Evolutionary conservation across 2,888 invertebrate genomes (phyloP).

Genomic region (Drosophila falleni): DNA sequence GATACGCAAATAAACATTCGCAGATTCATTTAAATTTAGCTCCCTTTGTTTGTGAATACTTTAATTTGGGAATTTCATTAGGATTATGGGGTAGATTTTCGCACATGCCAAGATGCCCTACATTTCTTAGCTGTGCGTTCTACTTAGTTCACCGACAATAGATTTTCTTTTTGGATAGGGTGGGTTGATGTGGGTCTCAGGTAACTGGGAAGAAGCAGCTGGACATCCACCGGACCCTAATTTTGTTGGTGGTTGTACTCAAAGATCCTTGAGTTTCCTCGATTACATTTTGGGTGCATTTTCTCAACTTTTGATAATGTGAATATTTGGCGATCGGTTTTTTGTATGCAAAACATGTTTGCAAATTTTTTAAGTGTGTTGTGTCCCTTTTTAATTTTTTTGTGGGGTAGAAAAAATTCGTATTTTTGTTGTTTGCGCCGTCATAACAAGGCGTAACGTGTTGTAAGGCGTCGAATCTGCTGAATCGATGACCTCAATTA

Average conservation of each 20-base stretch:
- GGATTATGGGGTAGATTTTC: slow-evolving; percentile 76
- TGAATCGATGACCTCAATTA: slow-evolving; percentile 67
- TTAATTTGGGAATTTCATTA: slow-evolving; percentile 57
- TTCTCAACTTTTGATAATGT: slow-evolving; percentile 44
- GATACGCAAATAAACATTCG: slow-evolving; percentile 72
- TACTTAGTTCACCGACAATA: slow-evolving; percentile 52
- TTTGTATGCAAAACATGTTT: slow-evolving; percentile 75
- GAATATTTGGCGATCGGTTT: slow-evolving; percentile 73
- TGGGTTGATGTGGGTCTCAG: slow-evolving; percentile 49
- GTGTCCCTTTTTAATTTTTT: slow-evolving; percentile 23
- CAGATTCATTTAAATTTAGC: slow-evolving; percentile 55
- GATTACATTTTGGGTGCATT: slow-evolving; percentile 33
- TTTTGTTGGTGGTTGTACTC: slow-evolving; percentile 39
- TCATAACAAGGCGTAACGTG: slow-evolving; percentile 75
- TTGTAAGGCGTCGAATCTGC: slow-evolving; percentile 33
- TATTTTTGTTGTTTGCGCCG: slow-evolving; percentile 48
- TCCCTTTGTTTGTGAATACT: slow-evolving; percentile 48
- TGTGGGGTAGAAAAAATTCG: slow-evolving; percentile 34
- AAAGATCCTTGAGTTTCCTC: slow-evolving; percentile 36
- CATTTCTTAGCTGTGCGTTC: slow-evolving; percentile 45
- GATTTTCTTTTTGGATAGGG: slow-evolving; percentile 27
- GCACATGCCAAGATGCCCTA: slow-evolving; percentile 60
- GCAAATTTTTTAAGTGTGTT: slow-evolving; percentile 70
- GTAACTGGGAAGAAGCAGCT: slow-evolving; percentile 55
- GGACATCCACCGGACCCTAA: slow-evolving; percentile 41